Evolutionary conservation across 2,113 vertebrate genomes (phyloP), one percentile per base, ranked within the genome.

Genomic region (Hydrochoerus hydrochaeris): DNA sequence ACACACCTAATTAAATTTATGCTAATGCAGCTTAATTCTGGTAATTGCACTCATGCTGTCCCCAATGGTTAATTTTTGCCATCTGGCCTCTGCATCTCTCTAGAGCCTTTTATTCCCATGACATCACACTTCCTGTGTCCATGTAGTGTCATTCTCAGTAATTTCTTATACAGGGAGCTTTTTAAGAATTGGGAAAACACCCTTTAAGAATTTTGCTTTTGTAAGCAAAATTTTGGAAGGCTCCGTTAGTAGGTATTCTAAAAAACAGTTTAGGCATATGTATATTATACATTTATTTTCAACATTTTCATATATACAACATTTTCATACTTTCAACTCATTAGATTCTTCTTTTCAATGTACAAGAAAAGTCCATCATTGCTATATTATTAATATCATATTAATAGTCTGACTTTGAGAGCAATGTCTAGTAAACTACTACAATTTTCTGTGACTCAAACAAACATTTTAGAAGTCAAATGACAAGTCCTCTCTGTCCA

Each of bases 1-100:
- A 82, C 89, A 86, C 24, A 91, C 22, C 73, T 96, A 75, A 93
- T 95, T 97, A 95, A 81, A 81, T 95, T 89, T 87, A 35, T 95
- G 75, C 7, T 46, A 91, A 75, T 92, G 32, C 58, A 90, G 28
- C 26, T 94, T 95, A 84, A 95, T 80, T 93, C 14, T 35, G 41
- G 17, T 95, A 95, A 95, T 90, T 96, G 67, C 32, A 85, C 57
- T 86, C n/a, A 30, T 4, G 13, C 19, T 92, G 28, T 73, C 60
- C 46, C 46, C 91, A 26, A 86, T 93, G 75, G 17, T 77, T 80
- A 73, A 52, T 54, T 96, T 44, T 57, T 92, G 49, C 35, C 83
- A 96, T 85, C 3, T 96, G 92, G 62, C n/a, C 84, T 89, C 26
- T 73, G 35, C 30, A 24, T 87, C 14, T 90, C 14, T 57, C 54